Conservation (phyloP, 2,113 vertebrate genomes). For the Martes martes region DNA sequence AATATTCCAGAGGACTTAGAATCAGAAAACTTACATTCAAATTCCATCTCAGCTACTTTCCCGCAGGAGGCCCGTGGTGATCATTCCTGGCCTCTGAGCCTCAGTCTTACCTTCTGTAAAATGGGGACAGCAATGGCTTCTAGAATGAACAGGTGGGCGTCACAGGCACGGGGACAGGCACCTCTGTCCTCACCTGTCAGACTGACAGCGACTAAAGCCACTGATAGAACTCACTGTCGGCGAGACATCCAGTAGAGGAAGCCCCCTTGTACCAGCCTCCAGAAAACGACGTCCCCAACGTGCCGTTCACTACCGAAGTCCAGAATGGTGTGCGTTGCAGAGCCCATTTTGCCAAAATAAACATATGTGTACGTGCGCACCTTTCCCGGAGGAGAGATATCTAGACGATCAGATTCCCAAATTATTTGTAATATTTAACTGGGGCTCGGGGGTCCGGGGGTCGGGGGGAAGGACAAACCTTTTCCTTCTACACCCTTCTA, state of each 20-base stretch:
- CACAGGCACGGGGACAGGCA: too few relatives aligned
- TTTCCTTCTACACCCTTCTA: background rate
- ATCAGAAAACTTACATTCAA: background rate
- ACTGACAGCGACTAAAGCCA: background rate
- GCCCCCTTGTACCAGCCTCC: background rate
- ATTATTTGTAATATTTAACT: background rate
- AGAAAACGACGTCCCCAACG: background rate
- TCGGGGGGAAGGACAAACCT: background rate
- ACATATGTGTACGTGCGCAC: rapidly evolving
- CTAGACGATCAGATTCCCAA: background rate
- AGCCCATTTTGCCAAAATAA: background rate
- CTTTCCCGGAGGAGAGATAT: background rate
- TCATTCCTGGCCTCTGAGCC: background rate
- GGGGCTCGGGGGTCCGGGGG: background rate
- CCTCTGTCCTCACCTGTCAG: rapidly evolving
- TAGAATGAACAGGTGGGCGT: background rate
- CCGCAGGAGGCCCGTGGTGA: background rate
- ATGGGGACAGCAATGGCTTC: rapidly evolving
- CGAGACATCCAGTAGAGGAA: background rate
- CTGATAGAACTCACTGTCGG: rapidly evolving
- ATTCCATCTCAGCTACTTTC: background rate
- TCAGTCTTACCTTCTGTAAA: background rate
- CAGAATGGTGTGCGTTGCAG: rapidly evolving
- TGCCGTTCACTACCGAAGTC: rapidly evolving
- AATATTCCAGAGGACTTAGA: background rate